phyloP scores from a whole-genome alignment of 2,113 vertebrate genomes.

The Melanerpes aurifrons region DNA sequence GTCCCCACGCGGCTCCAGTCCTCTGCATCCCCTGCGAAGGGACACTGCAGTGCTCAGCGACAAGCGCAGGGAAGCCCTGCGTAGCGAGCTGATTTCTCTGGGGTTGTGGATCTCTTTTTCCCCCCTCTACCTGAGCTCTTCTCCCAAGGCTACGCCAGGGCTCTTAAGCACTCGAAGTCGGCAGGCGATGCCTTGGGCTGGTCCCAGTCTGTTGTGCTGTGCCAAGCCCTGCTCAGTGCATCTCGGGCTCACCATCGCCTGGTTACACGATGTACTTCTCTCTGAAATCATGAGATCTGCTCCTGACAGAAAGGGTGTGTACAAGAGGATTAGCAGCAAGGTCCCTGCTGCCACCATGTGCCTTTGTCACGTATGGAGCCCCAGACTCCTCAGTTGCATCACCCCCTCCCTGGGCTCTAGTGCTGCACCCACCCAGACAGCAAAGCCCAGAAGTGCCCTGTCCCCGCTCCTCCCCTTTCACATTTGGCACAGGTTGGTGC shows the following conservation, averaged over 20 bases:
- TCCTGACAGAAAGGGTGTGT: background rate
- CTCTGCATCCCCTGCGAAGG: background rate
- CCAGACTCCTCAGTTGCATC: accelerated
- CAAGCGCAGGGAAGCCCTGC: background rate
- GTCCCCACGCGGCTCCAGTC: background rate
- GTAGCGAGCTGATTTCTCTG: background rate
- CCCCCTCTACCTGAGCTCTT: background rate
- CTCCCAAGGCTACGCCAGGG: background rate
- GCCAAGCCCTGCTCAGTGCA: constrained; percentile 49
- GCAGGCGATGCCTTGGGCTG: background rate
- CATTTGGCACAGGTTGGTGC: background rate
- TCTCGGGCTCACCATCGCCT: constrained; percentile 18
- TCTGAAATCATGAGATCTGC: constrained; percentile 36
- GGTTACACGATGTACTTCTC: constrained; percentile 57
- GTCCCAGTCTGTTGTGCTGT: background rate
- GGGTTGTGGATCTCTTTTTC: background rate
- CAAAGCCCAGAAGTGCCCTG: background rate
- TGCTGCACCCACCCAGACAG: background rate
- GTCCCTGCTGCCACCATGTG: background rate
- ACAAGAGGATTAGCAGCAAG: constrained; percentile 32
- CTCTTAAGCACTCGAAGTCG: constrained; percentile 7
- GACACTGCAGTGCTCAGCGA: background rate
- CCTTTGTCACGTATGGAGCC: background rate
- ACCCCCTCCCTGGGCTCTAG: background rate
- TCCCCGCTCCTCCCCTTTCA: background rate